Evolutionary conservation across 2,797 vertebrate genomes (phyloP), one percentile per base, ranked within the genome.

Genomic region (Enteromius trimaculatus): DNA sequence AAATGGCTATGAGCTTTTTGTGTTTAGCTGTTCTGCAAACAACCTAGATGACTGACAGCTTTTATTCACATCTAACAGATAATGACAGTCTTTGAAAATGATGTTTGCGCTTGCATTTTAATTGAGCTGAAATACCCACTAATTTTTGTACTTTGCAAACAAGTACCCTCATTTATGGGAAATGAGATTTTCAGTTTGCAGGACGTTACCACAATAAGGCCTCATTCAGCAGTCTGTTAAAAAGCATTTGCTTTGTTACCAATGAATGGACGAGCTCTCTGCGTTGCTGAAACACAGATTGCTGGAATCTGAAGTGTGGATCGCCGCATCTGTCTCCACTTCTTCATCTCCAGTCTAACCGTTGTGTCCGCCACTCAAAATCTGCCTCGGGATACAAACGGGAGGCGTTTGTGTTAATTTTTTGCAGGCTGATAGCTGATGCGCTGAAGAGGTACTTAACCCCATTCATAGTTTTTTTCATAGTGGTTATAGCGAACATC

Each of bases 131-230:
- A 93, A 93, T 91, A 82, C 77, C 91, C 92, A 94, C 93, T 95
- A 94, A 96, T 96, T 95, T 96, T 94, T 94, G 91, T 93, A 90
- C 93, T 95, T 95, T 95, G 88, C 92, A 84, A 91, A 90, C 94
- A 91, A 95, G 94, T 93, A 90, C 89, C 92, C 95, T 95, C 90
- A 96, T 96, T 96, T 94, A 93, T 93, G 94, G 92, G 92, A 95
- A 95, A 96, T 96, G 95, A 95, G 91, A 96, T 96, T 96, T 96
- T 93, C 95, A 95, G 95, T 93, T 95, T 94, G 95, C 94, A 95
- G 93, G 93, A 94, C 92, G 92, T 95, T 94, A 94, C 95, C 94
- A 92, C 93, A 95, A 93, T 94, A 93, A 95, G 94, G 89, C 92
- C 93, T 95, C 94, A 94, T 92, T 95, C 91, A 84, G 70, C 86